These are phyloP conservation scores for Oscheius sp. DNA, from an alignment of 2,888 invertebrate genomes.

Conservation along the genomic window DNA sequence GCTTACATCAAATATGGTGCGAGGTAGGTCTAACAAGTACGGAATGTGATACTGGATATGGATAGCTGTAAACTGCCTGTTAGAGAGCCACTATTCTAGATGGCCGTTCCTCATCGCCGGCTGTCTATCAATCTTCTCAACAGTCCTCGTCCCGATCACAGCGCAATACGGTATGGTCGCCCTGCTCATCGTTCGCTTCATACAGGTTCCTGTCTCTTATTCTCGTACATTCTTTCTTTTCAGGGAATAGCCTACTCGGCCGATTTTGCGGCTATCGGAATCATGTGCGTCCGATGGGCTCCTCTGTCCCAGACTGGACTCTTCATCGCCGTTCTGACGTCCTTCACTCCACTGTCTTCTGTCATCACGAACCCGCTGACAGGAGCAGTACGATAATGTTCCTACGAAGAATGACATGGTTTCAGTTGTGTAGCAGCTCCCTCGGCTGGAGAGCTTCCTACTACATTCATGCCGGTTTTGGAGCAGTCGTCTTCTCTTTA, in stretches of 20 bases:
- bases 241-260: constrained; percentile 57
- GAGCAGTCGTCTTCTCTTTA: constrained; percentile 47
- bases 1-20: constrained; percentile 63
- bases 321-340: constrained; percentile 66
- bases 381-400: constrained; percentile 54
- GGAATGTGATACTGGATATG: constrained; percentile 8
- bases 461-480: constrained; percentile 57
- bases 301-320: constrained; percentile 64
- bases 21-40: constrained; percentile 16
- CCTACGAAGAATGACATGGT: background rate
- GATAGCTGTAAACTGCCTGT: constrained; percentile 2
- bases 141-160: constrained; percentile 50
- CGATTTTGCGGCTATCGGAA: constrained; percentile 59
- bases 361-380: constrained; percentile 65
- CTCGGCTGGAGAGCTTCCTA: constrained; percentile 69
- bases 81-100: constrained; percentile 27
- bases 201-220: constrained; percentile 42
- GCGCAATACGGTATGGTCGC: constrained; percentile 46
- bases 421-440: constrained; percentile 56
- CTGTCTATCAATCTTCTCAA: constrained; percentile 50
- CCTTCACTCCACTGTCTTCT: constrained; percentile 64
- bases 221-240: background rate
- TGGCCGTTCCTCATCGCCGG: constrained; percentile 61
- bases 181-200: constrained; percentile 49
- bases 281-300: constrained; percentile 65